A percentile compares a stretch with the other conserved stretches of the same genome.
These are phyloP conservation scores for Callimico goeldii DNA, from an alignment of 2,797 vertebrate genomes.

Conservation along the genomic window DNA sequence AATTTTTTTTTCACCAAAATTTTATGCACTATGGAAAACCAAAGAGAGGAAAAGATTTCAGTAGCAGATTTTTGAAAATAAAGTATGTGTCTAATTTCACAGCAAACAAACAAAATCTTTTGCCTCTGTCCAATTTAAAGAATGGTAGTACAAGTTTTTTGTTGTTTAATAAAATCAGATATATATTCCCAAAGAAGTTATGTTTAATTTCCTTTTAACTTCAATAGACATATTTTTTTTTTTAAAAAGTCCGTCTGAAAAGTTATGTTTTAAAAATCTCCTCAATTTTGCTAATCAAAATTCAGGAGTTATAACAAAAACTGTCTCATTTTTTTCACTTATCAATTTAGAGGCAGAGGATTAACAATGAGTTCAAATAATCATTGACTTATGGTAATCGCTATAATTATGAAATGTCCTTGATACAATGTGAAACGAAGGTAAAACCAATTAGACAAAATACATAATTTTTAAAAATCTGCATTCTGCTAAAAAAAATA, in stretches of 20 bases:
- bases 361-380: slow-evolving; percentile 36
- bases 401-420: slow-evolving; percentile 17
- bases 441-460: slow-evolving; percentile 20
- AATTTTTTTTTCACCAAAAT: slow-evolving; percentile 7
- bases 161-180: background rate
- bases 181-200: slow-evolving; percentile 2
- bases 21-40: slow-evolving; percentile 19
- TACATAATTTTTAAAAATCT: background rate
- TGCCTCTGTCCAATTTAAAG: slow-evolving; percentile 21
- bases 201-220: slow-evolving; percentile 20
- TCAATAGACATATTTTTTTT: slow-evolving; percentile 33
- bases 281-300: slow-evolving; percentile 16
- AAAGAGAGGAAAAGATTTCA: slow-evolving; percentile 24
- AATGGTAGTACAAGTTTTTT: background rate
- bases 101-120: slow-evolving; percentile 8
- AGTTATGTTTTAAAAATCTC: slow-evolving; percentile 3
- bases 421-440: slow-evolving; percentile 20
- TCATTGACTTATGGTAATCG: background rate
- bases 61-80: slow-evolving; percentile 41
- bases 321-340: background rate
- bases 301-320: slow-evolving; percentile 15
- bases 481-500: background rate
- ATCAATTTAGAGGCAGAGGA: background rate
- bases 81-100: slow-evolving; percentile 16
- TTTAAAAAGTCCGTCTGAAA: slow-evolving; percentile 37